Percentiles rank a stretch among this genome's conserved stretches.
phyloP scores from a whole-genome alignment of 2,797 vertebrate genomes.

The Sandelia bainsii region DNA sequence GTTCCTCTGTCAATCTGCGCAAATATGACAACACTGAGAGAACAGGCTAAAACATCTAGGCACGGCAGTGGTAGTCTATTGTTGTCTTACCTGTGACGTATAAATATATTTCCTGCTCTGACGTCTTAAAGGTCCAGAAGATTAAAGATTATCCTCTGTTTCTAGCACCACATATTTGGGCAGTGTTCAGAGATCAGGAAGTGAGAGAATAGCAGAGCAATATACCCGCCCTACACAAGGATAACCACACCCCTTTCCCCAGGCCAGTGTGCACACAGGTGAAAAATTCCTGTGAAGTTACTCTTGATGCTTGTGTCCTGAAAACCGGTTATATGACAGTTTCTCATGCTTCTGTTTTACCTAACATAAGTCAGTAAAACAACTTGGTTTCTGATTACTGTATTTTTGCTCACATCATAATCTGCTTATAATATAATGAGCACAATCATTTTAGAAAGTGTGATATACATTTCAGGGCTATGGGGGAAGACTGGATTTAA shows the following conservation, averaged over 20 bases:
- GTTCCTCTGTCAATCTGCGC: not conserved
- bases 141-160: constrained; percentile 7
- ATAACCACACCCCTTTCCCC: constrained; percentile 66
- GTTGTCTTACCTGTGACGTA: constrained; percentile 57
- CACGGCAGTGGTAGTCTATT: not conserved
- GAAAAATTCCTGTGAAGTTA: constrained; percentile 55
- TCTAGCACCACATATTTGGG: constrained; percentile 56
- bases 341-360: not conserved
- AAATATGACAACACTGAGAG: not conserved
- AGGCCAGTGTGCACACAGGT: constrained; percentile 64
- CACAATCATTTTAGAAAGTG: too few species aligned
- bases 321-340: constrained; percentile 53
- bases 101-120: constrained; percentile 3
- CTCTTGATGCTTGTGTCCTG: constrained; percentile 3
- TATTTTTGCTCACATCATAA: too few species aligned
- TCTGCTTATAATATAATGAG: too few species aligned
- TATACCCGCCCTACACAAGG: constrained; percentile 36
- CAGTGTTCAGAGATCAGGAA: constrained; percentile 68
- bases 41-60: not conserved
- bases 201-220: constrained; percentile 45
- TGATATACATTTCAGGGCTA: too few species aligned
- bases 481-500: too few species aligned
- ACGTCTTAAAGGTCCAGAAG: constrained; percentile 43
- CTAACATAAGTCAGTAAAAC: constrained; percentile 2
- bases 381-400: not conserved